Base-by-base conservation (phyloP, 2,797 vertebrate genomes). In the Zenarchopterus dispar region DNA sequence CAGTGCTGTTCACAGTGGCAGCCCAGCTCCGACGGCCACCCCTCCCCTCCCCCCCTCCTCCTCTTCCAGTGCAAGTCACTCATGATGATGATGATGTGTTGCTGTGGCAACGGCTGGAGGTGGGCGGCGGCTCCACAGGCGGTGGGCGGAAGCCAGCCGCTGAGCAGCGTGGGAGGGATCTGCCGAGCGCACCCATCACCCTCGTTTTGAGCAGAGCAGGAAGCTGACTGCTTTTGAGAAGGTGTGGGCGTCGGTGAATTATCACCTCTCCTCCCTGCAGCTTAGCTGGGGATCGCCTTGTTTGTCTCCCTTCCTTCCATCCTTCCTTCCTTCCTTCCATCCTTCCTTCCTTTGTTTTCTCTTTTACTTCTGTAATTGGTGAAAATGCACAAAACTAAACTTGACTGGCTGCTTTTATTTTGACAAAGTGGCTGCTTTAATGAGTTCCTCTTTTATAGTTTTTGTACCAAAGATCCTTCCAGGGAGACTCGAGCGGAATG, bases 101-200 rank as follows among this genome's bases (percentile, higher is more conserved):
- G 90, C 93, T 75, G 63, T 77, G 86, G 91, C 83, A 87, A 90
- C 82, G 77, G 82, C 76, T 67, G 80, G 80, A 85, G 65, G 91
- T 92, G 90, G 94, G 94, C 87, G 94, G 94, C 83, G 88, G 91
- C 71, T 84, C 71, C 67, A 87, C 70, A 70, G 88, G 91, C 76
- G 70, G 78, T 84, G 90, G 71, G 90, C 77, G 87, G 87, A 87
- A 90, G 88, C 85, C 88, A 89, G 87, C 89, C 89, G 84, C 89
- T 90, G 69, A 91, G 88, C 85, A 71, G 91, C 80, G 91, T 91
- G 88, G 89, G 91, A 84, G 88, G 87, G 88, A 91, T 90, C 74
- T 88, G 36, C 33, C 33, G 5, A 85, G 82, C 80, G 82, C 77
- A 83, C 75, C 87, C 84, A 84, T 91, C 88, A 89, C 85, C 88